A percentile compares a stretch with the other conserved stretches of the same genome.
Conservation (phyloP, 2,888 invertebrate species). For the Crocallis elinguaria region DNA sequence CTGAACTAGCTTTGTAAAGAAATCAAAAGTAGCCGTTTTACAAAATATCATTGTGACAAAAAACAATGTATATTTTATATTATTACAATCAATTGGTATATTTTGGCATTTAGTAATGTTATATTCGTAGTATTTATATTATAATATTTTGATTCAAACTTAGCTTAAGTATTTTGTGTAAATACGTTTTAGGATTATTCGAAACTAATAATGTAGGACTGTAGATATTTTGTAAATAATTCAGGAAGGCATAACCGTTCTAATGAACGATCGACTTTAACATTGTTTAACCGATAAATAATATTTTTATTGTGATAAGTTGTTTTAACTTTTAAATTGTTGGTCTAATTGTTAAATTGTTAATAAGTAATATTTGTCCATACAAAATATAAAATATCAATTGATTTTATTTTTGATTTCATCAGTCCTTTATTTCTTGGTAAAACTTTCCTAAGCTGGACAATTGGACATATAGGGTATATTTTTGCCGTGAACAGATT, state of each 20-base stretch:
- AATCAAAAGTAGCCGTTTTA: neutral
- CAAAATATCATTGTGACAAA: neutral
- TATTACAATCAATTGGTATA: too few species aligned
- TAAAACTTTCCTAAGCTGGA: neutral
- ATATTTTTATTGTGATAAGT: slow-evolving; percentile 61
- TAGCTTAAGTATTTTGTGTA: slow-evolving; percentile 41
- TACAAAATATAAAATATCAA: slow-evolving; percentile 42
- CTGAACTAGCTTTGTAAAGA: neutral
- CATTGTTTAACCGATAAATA: slow-evolving; percentile 27
- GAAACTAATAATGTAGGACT: slow-evolving; percentile 22
- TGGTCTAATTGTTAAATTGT: slow-evolving; percentile 44
- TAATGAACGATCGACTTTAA: slow-evolving; percentile 23
- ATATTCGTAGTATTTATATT: slow-evolving; percentile 23
- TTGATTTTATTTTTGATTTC: slow-evolving; percentile 1
- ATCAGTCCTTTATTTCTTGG: neutral
- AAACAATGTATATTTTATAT: slow-evolving; percentile 36
- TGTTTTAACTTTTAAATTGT: slow-evolving; percentile 35
- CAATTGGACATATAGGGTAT: neutral
- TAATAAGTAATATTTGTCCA: slow-evolving; percentile 37
- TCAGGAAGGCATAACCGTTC: neutral
- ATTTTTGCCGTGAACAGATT: too few species aligned
- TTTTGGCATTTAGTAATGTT: slow-evolving; percentile 37
- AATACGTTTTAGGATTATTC: slow-evolving; percentile 28
- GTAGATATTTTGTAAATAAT: slow-evolving; percentile 40
- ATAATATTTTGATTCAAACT: slow-evolving; percentile 21